Evolutionary conservation across 2,113 vertebrate genomes (phyloP).

Genomic region (Cynoglossus semilaevis): DNA sequence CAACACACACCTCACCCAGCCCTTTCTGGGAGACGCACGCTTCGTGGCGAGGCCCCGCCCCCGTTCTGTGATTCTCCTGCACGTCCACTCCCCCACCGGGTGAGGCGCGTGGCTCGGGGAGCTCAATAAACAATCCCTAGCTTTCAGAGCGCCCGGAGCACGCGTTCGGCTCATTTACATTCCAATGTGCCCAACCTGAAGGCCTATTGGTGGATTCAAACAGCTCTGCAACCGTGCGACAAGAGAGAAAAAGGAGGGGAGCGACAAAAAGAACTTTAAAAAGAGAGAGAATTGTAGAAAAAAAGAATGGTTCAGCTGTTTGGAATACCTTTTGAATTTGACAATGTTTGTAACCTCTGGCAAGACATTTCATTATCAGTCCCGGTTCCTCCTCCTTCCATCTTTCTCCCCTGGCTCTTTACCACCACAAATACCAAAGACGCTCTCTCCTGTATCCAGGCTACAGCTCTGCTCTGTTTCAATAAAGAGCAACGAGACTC

Average conservation of each 20-base stretch:
- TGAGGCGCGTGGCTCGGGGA: slow-evolving; percentile 86
- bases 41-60: slow-evolving; percentile 78
- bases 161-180: slow-evolving; percentile 80
- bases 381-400: slow-evolving; percentile 43
- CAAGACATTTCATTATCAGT: slow-evolving; percentile 73
- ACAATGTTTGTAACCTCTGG: slow-evolving; percentile 70
- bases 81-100: slow-evolving; percentile 72
- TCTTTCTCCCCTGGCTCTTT: slow-evolving; percentile 68
- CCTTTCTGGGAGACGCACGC: slow-evolving; percentile 73
- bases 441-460: slow-evolving; percentile 73
- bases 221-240: slow-evolving; percentile 66
- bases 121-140: slow-evolving; percentile 80
- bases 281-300: slow-evolving; percentile 37
- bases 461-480: slow-evolving; percentile 67
- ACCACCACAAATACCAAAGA: slow-evolving; percentile 75
- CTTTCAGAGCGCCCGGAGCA: slow-evolving; percentile 77
- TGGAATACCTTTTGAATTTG: slow-evolving; percentile 79
- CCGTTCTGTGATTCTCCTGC: slow-evolving; percentile 74
- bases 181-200: slow-evolving; percentile 78
- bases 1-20: slow-evolving; percentile 74
- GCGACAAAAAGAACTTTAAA: slow-evolving; percentile 38
- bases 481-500: slow-evolving; percentile 68
- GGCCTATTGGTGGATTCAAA: slow-evolving; percentile 81
- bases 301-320: slow-evolving; percentile 73
- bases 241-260: slow-evolving; percentile 55